phyloP scores from a whole-genome alignment of 2,113 vertebrate genomes.

The Desmodus rotundus region DNA sequence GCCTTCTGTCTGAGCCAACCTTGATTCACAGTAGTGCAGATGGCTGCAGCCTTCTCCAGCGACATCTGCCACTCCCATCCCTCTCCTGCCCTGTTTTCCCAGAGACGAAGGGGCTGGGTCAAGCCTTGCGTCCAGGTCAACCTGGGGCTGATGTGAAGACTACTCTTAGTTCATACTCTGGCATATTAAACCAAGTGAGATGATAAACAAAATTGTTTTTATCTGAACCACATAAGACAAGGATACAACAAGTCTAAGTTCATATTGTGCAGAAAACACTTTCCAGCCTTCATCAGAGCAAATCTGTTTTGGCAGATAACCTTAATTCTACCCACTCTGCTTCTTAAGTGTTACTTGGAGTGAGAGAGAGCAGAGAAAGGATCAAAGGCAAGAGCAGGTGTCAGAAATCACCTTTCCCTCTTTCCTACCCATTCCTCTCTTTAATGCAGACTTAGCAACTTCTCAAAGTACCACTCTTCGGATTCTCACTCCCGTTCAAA shows the following conservation, averaged over 20 bases:
- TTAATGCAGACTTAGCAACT: background rate
- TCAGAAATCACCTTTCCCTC: background rate
- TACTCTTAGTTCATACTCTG: background rate
- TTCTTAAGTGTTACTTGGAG: background rate
- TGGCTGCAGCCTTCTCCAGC: conserved; percentile 53
- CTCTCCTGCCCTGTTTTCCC: conserved; percentile 36
- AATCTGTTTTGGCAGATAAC: conserved; percentile 37
- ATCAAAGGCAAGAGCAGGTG: background rate
- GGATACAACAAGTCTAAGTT: background rate
- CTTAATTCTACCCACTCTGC: background rate
- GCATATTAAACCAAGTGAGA: background rate
- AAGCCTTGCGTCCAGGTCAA: background rate
- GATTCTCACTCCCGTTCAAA: background rate
- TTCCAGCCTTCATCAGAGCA: background rate
- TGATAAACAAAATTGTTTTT: background rate
- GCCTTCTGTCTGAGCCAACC: conserved; percentile 71
- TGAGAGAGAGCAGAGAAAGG: background rate
- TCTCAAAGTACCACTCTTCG: background rate
- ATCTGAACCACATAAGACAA: background rate
- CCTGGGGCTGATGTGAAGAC: background rate
- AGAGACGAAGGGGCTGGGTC: background rate
- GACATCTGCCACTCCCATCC: conserved; percentile 53
- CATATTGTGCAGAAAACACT: background rate
- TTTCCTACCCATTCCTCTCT: background rate
- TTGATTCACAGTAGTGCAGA: conserved; percentile 69